Percentiles rank a stretch among this genome's conserved stretches.
Evolutionary conservation across 92 coral and sea anemone species (phyloP).

Genomic region (Porites divaricata): DNA sequence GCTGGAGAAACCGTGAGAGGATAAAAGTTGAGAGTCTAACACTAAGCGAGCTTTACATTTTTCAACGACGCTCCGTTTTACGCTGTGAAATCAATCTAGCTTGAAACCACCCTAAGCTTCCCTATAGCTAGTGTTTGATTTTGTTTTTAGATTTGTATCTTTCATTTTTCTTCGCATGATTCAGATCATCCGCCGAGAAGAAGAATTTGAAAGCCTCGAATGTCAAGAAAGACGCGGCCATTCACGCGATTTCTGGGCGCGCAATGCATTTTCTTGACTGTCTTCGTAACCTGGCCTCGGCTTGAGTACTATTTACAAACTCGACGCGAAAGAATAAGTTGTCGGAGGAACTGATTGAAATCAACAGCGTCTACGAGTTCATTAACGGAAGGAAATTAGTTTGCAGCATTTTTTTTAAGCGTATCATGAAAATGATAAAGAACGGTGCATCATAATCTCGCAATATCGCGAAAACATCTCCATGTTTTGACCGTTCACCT

Average conservation of each 20-base stretch:
- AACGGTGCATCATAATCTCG: background rate
- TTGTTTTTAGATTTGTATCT: too few species aligned
- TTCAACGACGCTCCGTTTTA: too few species aligned
- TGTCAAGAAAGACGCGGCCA: background rate
- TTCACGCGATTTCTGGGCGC: background rate
- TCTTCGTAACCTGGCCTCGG: conserved; percentile 31
- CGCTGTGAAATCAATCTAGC: too few species aligned
- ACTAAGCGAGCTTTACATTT: too few species aligned
- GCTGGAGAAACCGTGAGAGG: too few species aligned
- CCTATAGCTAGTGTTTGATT: too few species aligned
- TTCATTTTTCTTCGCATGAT: too few species aligned
- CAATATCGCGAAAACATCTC: background rate
- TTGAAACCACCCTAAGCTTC: too few species aligned
- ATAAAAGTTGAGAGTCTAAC: too few species aligned
- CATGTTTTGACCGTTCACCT: conserved; percentile 5
- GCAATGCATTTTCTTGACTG: conserved; percentile 17
- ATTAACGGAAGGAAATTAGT: background rate
- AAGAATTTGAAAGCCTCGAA: background rate
- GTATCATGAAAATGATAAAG: background rate
- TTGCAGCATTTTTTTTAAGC: background rate
- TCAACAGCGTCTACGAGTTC: background rate
- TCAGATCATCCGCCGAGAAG: too few species aligned
- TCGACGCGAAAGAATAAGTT: background rate
- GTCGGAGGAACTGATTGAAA: conserved; percentile 3
- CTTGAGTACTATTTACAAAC: conserved; percentile 31